Evolutionary conservation across 2,113 vertebrate genomes (phyloP).

Genomic region (Ramphastos sulfuratus): DNA sequence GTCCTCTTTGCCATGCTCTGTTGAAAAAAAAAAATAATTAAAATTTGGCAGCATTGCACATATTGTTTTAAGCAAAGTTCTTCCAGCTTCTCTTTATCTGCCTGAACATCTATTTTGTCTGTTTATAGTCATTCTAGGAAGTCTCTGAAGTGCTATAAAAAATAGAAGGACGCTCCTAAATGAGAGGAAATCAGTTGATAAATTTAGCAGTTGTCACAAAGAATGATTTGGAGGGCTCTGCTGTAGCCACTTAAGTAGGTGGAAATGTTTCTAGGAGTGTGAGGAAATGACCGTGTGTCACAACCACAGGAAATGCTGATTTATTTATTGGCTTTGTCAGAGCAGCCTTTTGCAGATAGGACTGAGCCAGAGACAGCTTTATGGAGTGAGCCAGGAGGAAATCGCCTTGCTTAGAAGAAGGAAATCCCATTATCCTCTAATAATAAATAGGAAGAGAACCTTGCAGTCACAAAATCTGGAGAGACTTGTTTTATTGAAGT

Average conservation of each 20-base stretch:
- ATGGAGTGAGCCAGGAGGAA: slow-evolving; percentile 28
- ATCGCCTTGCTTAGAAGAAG: neutral
- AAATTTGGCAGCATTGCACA: neutral
- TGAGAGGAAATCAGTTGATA: slow-evolving; percentile 21
- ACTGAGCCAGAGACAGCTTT: slow-evolving; percentile 15
- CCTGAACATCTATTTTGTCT: slow-evolving; percentile 2
- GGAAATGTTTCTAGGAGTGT: slow-evolving; percentile 21
- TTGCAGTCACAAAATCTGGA: neutral
- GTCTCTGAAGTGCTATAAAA: slow-evolving; percentile 32
- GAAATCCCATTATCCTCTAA: neutral
- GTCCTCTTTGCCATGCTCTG: neutral
- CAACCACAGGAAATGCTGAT: slow-evolving; percentile 53
- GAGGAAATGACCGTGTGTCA: slow-evolving; percentile 12
- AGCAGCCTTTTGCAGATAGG: slow-evolving; percentile 1
- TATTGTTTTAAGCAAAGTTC: neutral
- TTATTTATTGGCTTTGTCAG: slow-evolving; percentile 21
- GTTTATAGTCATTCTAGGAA: slow-evolving; percentile 13
- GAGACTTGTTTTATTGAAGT: neutral
- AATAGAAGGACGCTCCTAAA: slow-evolving; percentile 27
- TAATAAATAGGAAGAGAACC: slow-evolving; percentile 17
- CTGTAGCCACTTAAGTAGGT: neutral
- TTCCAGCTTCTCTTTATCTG: neutral
- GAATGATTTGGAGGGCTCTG: neutral
- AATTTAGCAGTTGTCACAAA: slow-evolving; percentile 9
- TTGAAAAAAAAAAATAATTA: neutral